phyloP scores from a whole-genome alignment of 2,888 invertebrate genomes.

The Amaurobius ferox region DNA sequence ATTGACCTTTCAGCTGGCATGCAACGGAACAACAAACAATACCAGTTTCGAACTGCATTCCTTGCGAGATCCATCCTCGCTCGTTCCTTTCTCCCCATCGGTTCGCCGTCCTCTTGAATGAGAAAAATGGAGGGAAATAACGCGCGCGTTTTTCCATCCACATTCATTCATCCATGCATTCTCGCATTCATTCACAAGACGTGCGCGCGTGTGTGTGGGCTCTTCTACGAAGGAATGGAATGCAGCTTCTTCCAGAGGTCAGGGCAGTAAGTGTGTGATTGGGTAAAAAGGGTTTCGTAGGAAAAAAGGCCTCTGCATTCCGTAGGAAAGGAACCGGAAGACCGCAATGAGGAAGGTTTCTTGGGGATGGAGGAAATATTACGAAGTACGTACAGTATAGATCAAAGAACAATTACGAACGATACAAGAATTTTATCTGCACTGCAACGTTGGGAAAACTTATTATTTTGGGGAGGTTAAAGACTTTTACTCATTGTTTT shows the following conservation, averaged over 20 bases:
- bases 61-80: too few relatives aligned
- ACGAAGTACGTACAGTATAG: background rate
- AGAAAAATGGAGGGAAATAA: background rate
- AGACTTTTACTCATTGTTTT: too few relatives aligned
- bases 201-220: slow-evolving; percentile 9
- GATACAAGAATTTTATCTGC: too few relatives aligned
- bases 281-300: slow-evolving; percentile 38
- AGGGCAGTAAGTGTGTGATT: slow-evolving; percentile 32
- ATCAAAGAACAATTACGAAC: too few relatives aligned
- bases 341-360: slow-evolving; percentile 19
- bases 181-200: slow-evolving; percentile 13
- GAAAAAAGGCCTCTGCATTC: slow-evolving; percentile 34
- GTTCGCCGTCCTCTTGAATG: slow-evolving; percentile 11
- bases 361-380: slow-evolving; percentile 14
- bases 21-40: too few relatives aligned
- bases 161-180: background rate
- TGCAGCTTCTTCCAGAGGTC: slow-evolving; percentile 28
- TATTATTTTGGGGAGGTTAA: too few relatives aligned
- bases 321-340: slow-evolving; percentile 35
- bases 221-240: slow-evolving; percentile 37
- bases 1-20: too few relatives aligned
- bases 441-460: too few relatives aligned
- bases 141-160: background rate
- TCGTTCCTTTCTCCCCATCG: too few relatives aligned
- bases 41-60: too few relatives aligned